A percentile compares a stretch with the other conserved stretches of the same genome.
These are phyloP conservation scores for Rhinoraja longicauda DNA, from an alignment of 2,797 vertebrate species.

Conservation along the genomic window DNA sequence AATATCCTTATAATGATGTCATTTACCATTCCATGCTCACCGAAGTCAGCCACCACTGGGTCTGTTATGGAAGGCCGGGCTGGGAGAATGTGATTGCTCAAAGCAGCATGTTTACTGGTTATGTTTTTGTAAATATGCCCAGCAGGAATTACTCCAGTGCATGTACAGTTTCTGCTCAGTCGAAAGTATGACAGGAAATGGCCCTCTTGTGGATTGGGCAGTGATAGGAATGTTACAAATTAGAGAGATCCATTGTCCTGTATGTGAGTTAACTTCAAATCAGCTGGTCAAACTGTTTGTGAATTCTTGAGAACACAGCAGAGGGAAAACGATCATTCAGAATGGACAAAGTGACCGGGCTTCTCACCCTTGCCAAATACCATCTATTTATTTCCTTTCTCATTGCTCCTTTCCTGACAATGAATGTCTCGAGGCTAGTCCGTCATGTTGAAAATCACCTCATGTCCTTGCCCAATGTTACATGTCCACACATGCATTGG, in stretches of 20 bases:
- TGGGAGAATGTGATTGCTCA: conserved; percentile 27
- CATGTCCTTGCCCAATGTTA: neutral
- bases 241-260: conserved; percentile 30
- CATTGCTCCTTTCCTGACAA: neutral
- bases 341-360: neutral
- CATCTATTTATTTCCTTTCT: neutral
- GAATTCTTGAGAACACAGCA: neutral
- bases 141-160: conserved; percentile 25
- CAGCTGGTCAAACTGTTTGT: neutral
- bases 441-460: neutral
- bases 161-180: neutral
- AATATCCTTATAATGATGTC: conserved; percentile 99
- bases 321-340: neutral
- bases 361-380: neutral
- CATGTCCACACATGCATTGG: neutral
- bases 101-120: conserved; percentile 36
- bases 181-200: neutral
- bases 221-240: conserved; percentile 21
- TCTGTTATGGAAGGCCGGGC: conserved; percentile 47
- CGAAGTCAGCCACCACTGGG: conserved; percentile 62
- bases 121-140: conserved; percentile 34
- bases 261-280: neutral
- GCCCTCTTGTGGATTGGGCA: neutral
- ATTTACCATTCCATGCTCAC: conserved; percentile 88
- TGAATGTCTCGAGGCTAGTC: neutral